A percentile compares a stretch with the other conserved stretches of the same genome.
These are phyloP conservation scores for Diplodus puntazzo DNA, from an alignment of 2,797 vertebrate genomes.

Conservation along the genomic window DNA sequence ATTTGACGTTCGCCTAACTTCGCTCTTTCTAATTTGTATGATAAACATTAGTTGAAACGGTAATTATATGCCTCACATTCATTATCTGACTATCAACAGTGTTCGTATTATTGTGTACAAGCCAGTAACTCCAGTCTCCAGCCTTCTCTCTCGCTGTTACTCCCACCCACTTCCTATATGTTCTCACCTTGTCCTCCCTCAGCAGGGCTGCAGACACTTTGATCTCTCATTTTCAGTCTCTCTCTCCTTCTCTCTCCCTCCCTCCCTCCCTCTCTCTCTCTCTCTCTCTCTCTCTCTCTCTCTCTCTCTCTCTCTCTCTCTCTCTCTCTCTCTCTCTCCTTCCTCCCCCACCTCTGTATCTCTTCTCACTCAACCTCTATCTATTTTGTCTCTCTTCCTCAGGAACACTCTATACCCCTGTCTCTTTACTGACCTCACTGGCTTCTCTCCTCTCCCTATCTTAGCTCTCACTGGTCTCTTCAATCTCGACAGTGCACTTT, in stretches of 20 bases:
- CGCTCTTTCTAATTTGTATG: background rate
- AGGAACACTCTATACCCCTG: conserved; percentile 62
- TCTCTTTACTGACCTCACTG: conserved; percentile 67
- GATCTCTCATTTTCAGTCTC: conserved; percentile 54
- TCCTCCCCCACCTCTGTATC: conserved; percentile 39
- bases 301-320: background rate
- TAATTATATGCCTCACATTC: background rate
- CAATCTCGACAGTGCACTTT: conserved; percentile 62
- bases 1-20: background rate
- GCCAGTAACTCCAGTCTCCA: background rate
- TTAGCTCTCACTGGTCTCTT: conserved; percentile 60
- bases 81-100: background rate
- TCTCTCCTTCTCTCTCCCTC: conserved; percentile 10
- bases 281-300: conserved; percentile 1
- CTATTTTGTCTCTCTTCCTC: conserved; percentile 57
- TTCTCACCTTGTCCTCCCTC: conserved; percentile 49
- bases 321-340: conserved; percentile 6
- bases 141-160: conserved; percentile 13
- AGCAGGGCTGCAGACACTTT: conserved; percentile 44
- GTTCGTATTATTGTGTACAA: conserved; percentile 20
- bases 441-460: conserved; percentile 56
- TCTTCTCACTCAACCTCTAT: conserved; percentile 55
- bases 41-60: background rate
- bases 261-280: background rate
- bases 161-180: conserved; percentile 19